A percentile compares a stretch with the other conserved stretches of the same genome.
Conservation (phyloP, 2,113 vertebrate genomes). For the Rhabdornis inornatus region DNA sequence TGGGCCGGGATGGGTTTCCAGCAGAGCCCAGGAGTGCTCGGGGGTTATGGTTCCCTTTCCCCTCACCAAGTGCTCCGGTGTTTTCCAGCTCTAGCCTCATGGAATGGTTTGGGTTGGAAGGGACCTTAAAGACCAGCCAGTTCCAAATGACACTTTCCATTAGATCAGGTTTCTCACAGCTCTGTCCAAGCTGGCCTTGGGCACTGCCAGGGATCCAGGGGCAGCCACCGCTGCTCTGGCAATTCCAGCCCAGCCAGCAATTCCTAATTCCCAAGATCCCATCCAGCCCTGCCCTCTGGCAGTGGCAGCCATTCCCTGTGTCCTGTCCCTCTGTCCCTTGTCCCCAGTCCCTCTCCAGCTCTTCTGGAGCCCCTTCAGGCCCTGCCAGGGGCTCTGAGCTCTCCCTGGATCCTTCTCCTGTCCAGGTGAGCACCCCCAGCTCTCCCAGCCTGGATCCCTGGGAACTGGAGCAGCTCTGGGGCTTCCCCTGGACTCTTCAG, state of each 20-base stretch:
- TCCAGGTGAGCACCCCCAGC: accelerated
- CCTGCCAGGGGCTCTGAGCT: accelerated
- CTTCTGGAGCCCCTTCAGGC: not conserved
- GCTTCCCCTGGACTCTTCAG: accelerated
- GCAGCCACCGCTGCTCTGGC: not conserved
- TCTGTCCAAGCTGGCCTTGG: accelerated
- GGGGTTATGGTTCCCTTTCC: not conserved
- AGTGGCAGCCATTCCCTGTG: not conserved
- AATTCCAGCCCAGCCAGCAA: not conserved
- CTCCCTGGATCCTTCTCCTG: accelerated
- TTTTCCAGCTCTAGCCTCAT: not conserved
- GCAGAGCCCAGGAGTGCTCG: accelerated
- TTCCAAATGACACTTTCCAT: not conserved
- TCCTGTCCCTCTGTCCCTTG: not conserved
- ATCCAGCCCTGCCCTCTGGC: not conserved
- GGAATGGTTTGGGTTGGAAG: not conserved
- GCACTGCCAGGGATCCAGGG: not conserved
- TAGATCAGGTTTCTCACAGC: not conserved
- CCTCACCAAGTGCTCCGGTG: accelerated
- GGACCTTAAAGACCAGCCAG: accelerated
- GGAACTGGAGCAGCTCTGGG: not conserved
- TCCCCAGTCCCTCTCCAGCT: not conserved
- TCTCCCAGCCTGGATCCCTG: not conserved
- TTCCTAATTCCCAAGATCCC: not conserved
- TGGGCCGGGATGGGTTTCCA: not conserved